phyloP scores from a whole-genome alignment of 30 jellyfish, hydroid and myxozoan species.

The Rhopilema esculentum region DNA sequence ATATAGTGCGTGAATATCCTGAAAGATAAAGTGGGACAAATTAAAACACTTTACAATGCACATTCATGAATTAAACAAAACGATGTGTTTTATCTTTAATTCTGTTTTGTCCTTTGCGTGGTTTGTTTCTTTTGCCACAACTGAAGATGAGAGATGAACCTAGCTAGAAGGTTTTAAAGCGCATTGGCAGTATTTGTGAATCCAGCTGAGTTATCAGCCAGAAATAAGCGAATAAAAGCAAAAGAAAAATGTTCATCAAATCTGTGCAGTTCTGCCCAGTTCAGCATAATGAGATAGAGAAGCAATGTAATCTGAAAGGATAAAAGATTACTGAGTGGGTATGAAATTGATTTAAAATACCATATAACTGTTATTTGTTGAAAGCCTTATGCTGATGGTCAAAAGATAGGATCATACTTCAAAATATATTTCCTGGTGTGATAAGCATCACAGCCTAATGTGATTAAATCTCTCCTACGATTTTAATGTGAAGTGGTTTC shows the following conservation, averaged over 20 bases:
- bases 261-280: constrained; percentile 16
- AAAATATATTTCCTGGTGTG: constrained; percentile 29
- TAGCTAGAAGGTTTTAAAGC: constrained; percentile 1
- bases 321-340: not conserved
- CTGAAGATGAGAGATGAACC: constrained; percentile 7
- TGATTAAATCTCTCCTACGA: constrained; percentile 17
- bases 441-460: constrained; percentile 7
- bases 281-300: constrained; percentile 4
- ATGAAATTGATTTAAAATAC: constrained; percentile 27
- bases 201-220: constrained; percentile 26
- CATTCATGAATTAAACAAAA: constrained; percentile 20
- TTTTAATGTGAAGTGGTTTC: not conserved
- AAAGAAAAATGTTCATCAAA: constrained; percentile 7
- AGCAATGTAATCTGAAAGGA: not conserved
- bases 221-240: constrained; percentile 9
- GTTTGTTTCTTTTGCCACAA: constrained; percentile 38
- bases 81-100: constrained; percentile 25
- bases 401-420: constrained; percentile 13
- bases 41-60: constrained; percentile 14
- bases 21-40: constrained; percentile 41
- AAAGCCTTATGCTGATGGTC: not conserved
- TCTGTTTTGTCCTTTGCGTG: constrained; percentile 37
- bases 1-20: constrained; percentile 5
- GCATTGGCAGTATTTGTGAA: not conserved
- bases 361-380: constrained; percentile 14